Evolutionary conservation across 2,797 vertebrate genomes (phyloP).

Genomic region (Arrhamphus sclerolepis): DNA sequence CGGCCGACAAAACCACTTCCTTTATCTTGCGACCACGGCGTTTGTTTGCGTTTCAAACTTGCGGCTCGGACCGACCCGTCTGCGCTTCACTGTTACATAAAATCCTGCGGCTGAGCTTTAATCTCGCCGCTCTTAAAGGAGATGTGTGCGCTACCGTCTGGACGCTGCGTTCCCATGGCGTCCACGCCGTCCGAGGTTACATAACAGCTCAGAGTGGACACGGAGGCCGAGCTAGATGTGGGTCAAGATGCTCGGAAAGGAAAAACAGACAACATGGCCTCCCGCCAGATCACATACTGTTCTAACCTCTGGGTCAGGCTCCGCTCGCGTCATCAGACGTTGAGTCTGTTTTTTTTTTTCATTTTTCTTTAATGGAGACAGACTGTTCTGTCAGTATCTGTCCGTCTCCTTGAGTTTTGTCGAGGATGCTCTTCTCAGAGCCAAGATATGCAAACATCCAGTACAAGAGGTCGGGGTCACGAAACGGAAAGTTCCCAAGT

Average conservation of each 20-base stretch:
- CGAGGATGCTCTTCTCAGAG: constrained; percentile 10
- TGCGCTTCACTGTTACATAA: constrained; percentile 38
- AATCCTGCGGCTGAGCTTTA: not conserved
- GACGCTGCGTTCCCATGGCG: constrained; percentile 22
- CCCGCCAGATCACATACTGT: constrained; percentile 67
- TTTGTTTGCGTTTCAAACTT: not conserved
- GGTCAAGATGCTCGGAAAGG: constrained; percentile 41
- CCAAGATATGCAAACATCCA: constrained; percentile 37
- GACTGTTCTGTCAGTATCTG: constrained; percentile 9
- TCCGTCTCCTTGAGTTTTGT: constrained; percentile 11
- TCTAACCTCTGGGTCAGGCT: constrained; percentile 44
- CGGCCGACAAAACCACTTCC: too few species aligned
- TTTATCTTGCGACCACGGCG: too few species aligned
- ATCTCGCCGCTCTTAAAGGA: constrained; percentile 7
- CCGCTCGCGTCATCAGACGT: constrained; percentile 6
- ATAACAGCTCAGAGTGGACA: constrained; percentile 44
- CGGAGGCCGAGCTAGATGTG: constrained; percentile 44
- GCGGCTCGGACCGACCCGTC: not conserved
- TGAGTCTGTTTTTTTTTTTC: not conserved
- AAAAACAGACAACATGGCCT: constrained; percentile 43
- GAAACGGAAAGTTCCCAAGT: constrained; percentile 74
- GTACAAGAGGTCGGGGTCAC: constrained; percentile 56
- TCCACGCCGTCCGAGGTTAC: constrained; percentile 48
- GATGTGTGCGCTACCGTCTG: constrained; percentile 13
- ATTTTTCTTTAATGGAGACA: constrained; percentile 15